Percentiles rank a stretch among this genome's conserved stretches.
Evolutionary conservation across 2,797 vertebrate genomes (phyloP).

Genomic region (Smutsia gigantea): DNA sequence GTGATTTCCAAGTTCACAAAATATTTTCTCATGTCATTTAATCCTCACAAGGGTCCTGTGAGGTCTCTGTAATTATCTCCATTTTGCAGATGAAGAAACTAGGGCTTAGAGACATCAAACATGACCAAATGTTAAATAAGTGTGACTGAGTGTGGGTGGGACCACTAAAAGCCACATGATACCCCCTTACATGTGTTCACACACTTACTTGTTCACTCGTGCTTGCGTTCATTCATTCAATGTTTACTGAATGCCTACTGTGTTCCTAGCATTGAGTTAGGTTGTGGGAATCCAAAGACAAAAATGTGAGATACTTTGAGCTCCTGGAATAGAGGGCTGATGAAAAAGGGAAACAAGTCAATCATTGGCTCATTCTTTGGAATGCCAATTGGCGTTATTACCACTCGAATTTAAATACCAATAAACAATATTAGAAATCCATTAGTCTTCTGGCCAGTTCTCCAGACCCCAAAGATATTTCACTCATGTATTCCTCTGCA

Average conservation of each 20-base stretch:
- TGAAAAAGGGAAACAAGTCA: background rate
- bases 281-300: background rate
- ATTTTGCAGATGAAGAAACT: background rate
- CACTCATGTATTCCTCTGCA: background rate
- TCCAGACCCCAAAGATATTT: background rate
- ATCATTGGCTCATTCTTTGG: background rate
- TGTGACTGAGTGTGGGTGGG: background rate
- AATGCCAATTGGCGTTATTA: constrained; percentile 19
- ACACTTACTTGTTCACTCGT: background rate
- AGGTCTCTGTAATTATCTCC: background rate
- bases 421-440: background rate
- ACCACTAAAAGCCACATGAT: background rate
- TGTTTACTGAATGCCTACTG: background rate
- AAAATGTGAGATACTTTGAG: background rate
- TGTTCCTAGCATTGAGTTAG: background rate
- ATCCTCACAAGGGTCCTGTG: background rate
- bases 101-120: background rate
- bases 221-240: background rate
- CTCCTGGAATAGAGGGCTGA: background rate
- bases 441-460: background rate
- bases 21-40: background rate
- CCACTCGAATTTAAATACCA: constrained; percentile 1
- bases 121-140: background rate
- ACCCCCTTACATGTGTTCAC: rapidly evolving
- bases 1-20: background rate